Evolutionary conservation across 1,140 invertebrate genomes (phyloP).

Genomic region (Nymphalis io): DNA sequence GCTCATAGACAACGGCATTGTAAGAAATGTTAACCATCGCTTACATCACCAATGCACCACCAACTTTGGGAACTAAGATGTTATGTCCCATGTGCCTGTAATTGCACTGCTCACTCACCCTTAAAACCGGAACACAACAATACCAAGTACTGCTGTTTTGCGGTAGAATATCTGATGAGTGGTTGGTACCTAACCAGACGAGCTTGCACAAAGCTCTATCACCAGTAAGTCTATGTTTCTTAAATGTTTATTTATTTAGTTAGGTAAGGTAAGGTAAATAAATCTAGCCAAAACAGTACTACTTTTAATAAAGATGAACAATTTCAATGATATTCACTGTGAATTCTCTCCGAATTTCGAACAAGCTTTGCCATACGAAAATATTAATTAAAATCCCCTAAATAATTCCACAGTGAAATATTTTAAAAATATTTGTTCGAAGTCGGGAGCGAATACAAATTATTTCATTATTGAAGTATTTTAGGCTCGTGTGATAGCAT

Average conservation of each 20-base stretch:
- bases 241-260: not conserved
- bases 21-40: no score
- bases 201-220: no score
- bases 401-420: constrained; percentile 53
- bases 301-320: constrained; percentile 30
- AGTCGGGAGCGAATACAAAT: constrained; percentile 63
- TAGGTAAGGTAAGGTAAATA: not conserved
- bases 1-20: no score
- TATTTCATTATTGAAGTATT: constrained; percentile 66
- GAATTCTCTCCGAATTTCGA: constrained; percentile 34
- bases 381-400: constrained; percentile 64
- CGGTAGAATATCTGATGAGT: no score
- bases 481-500: constrained; percentile 55
- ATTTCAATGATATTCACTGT: constrained; percentile 38
- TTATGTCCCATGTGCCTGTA: no score
- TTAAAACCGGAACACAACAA: no score
- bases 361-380: constrained; percentile 38
- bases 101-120: no score
- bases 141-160: no score
- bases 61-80: no score
- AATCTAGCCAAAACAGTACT: not conserved
- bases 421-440: constrained; percentile 57
- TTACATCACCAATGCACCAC: no score
- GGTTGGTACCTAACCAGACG: no score
- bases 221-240: no score